phyloP scores from a whole-genome alignment of 2,888 invertebrate genomes.

The Mimumesa dahlbomi region DNA sequence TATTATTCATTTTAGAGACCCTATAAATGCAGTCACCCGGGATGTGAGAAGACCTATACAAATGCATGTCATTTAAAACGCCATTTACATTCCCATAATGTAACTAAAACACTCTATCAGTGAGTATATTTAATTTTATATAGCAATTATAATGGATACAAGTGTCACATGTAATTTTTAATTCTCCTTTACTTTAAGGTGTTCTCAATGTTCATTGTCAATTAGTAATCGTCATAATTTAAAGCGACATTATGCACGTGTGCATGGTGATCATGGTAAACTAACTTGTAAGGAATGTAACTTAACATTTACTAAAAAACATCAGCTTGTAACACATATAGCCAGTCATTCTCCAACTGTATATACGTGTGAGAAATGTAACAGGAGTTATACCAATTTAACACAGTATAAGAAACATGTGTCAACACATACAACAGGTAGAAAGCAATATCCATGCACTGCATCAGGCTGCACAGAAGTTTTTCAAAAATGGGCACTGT shows the following conservation, averaged over 20 bases:
- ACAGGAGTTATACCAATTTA: conserved; percentile 80
- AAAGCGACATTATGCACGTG: conserved; percentile 82
- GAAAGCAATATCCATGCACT: conserved; percentile 76
- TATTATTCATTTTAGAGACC: conserved; percentile 80
- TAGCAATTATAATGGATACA: too few species aligned
- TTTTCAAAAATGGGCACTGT: conserved; percentile 81
- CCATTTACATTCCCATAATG: conserved; percentile 82
- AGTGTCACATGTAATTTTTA: conserved; percentile 17
- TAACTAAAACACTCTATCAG: conserved; percentile 57
- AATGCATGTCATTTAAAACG: conserved; percentile 84
- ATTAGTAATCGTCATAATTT: conserved; percentile 82
- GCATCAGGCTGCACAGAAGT: conserved; percentile 81
- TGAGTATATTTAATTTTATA: conserved; percentile 32
- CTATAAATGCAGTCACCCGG: conserved; percentile 82
- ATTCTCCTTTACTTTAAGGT: conserved; percentile 59
- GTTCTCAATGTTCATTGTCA: conserved; percentile 80
- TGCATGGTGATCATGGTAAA: conserved; percentile 79
- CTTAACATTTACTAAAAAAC: conserved; percentile 82
- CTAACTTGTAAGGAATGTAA: conserved; percentile 81
- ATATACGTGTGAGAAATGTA: conserved; percentile 82
- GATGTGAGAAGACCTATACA: conserved; percentile 84
- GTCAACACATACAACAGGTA: conserved; percentile 73
- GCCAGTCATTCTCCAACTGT: conserved; percentile 81
- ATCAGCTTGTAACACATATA: conserved; percentile 83
- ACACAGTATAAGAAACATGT: conserved; percentile 82